Base-by-base conservation (phyloP, 2,888 invertebrate species). In the Phortica magna region DNA sequence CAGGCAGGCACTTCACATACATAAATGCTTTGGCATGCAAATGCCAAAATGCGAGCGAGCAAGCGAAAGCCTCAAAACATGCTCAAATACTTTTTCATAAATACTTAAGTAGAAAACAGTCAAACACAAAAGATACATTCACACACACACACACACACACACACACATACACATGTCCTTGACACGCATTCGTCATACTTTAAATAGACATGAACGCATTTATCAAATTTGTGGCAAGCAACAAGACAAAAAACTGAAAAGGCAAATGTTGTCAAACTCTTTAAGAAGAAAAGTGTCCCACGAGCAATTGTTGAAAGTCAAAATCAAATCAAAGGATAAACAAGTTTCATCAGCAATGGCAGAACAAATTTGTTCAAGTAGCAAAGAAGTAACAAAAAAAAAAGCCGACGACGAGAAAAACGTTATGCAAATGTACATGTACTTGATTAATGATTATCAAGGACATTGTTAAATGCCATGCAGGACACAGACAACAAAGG, bases 391-490 rank as follows among this genome's bases (percentile, higher is more conserved):
- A 65, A 12, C 31, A 65, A 14, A 12, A 59, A 59, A 53, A 43
- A 68, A 43, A 19, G 7, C 61, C 19, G 7, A 2, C 19, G 7
- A 2, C n/a, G n/a, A 17, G 41, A 12, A 65, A 65, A 65, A 78
- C 79, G 79, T 81, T 86, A 86, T 86, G 85, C 83, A 82, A 85
- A 88, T 86, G 82, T 48, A 12, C 48, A 17, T 78, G 75, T 73
- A 77, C 79, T 53, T 74, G 76, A 86, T 83, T 87, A 88, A 86
- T 87, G 81, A 48, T 22, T 67, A 39, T 48, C 41, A 42, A 67
- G 42, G n/a, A 67, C 42, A 1, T 6, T 65, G 41, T 59, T 59
- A 59, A 59, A 59, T 59, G 59, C 48, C 48, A n/a, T 12, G 76
- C 75, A 78, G 68, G 76, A 31, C 31, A 31, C 31, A 31, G 31